Conservation (phyloP, 1,140 invertebrate species). For the Eufriesea mexicana region DNA sequence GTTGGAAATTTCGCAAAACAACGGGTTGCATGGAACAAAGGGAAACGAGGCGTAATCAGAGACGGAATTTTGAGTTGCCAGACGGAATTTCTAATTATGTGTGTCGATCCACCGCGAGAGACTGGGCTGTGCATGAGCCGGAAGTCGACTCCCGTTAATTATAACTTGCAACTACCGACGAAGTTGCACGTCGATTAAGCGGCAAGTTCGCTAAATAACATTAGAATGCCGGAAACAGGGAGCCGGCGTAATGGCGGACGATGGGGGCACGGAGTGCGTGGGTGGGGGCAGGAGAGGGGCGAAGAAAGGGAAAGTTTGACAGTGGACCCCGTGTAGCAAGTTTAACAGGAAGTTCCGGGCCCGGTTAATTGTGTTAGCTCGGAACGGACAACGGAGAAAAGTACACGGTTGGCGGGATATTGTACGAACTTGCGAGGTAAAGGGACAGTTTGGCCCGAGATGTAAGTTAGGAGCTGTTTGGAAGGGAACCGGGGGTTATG, state of each 20-base stretch:
- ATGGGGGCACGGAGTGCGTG: no score
- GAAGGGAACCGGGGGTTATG: not conserved
- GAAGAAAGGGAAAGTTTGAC: constrained; percentile 22
- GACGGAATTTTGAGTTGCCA: not conserved
- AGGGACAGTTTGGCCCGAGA: not conserved
- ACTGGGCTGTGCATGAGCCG: not conserved
- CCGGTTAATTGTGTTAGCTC: constrained; percentile 7
- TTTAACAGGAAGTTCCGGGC: not conserved
- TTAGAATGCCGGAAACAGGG: constrained; percentile 18
- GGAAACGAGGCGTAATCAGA: not conserved
- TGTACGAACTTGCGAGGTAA: not conserved
- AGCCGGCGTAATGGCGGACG: not conserved
- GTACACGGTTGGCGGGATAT: not conserved
- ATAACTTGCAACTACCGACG: not conserved
- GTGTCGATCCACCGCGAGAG: not conserved
- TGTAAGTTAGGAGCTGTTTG: not conserved
- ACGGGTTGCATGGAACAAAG: not conserved
- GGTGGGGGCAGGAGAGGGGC: no score
- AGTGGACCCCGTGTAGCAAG: not conserved
- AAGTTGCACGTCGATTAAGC: constrained; percentile 12
- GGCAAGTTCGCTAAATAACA: constrained; percentile 3
- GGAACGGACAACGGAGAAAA: not conserved
- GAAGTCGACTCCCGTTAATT: constrained; percentile 4
- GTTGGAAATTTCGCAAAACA: not conserved
- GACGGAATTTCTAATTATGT: constrained; percentile 2